A percentile compares a stretch with the other conserved stretches of the same genome.
These are phyloP conservation scores for Drosophila anceps DNA, from an alignment of 2,888 invertebrate genomes.

Conservation along the genomic window DNA sequence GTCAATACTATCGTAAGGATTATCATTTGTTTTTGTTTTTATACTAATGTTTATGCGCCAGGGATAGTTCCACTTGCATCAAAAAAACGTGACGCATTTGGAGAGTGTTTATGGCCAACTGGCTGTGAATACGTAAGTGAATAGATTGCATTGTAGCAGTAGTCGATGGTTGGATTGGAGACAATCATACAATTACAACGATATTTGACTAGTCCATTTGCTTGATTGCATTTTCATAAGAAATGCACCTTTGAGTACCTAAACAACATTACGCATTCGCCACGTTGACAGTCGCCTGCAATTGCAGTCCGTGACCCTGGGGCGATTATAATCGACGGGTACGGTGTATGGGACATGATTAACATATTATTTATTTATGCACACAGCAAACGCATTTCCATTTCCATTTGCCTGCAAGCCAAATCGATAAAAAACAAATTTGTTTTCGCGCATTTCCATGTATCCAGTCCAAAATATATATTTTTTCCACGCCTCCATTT, in stretches of 20 bases:
- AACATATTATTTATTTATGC: slow-evolving; percentile 45
- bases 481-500: slow-evolving; percentile 5
- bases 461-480: slow-evolving; percentile 31
- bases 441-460: slow-evolving; percentile 41
- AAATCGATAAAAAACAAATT: slow-evolving; percentile 44
- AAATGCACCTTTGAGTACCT: slow-evolving; percentile 39
- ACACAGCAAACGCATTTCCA: slow-evolving; percentile 19
- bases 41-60: slow-evolving; percentile 51
- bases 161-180: not conserved
- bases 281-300: slow-evolving; percentile 26
- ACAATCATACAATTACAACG: slow-evolving; percentile 1
- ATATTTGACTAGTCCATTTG: slow-evolving; percentile 51
- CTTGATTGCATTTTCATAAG: slow-evolving; percentile 74
- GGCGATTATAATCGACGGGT: slow-evolving; percentile 22
- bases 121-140: slow-evolving; percentile 27
- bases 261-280: slow-evolving; percentile 62
- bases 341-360: slow-evolving; percentile 25
- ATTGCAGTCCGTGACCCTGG: slow-evolving; percentile 32
- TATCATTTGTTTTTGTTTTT: slow-evolving; percentile 27
- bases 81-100: slow-evolving; percentile 58
- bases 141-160: slow-evolving; percentile 20
- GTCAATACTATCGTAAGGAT: slow-evolving; percentile 8
- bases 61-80: slow-evolving; percentile 36
- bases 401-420: slow-evolving; percentile 21
- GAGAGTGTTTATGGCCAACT: slow-evolving; percentile 45